Base-by-base conservation (phyloP, 30 jellyfish, hydroid and myxozoan genomes). In the Chrysaora quinquecirrha region DNA sequence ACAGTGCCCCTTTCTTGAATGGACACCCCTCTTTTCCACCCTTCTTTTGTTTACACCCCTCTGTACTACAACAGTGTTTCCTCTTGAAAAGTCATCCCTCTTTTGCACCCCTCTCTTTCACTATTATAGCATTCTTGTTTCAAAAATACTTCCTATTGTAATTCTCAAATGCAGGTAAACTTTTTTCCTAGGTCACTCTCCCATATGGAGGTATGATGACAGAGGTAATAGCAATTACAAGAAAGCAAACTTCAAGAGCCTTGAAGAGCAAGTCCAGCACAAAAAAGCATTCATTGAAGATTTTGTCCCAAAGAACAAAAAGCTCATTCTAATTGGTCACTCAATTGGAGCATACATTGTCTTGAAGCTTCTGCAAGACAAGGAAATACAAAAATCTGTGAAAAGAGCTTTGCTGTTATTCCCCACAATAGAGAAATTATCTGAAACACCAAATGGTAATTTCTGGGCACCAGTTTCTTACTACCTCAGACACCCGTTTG, bases 151-250 rank as follows among this genome's bases (percentile, higher is more conserved):
- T n/a, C n/a, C n/a, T n/a, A n/a, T n/a, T n/a, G n/a, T n/a, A n/a
- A n/a, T n/a, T n/a, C n/a, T n/a, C n/a, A n/a, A n/a, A n/a, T n/a
- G n/a, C n/a, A n/a, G n/a, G n/a, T n/a, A n/a, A n/a, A n/a, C n/a
- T n/a, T n/a, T n/a, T n/a, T n/a, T 23, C 19, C 19, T 33, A 90
- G 97, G 97, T 30, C 97, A 90, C 34, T 90, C 97, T 2, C 97
- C 97, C 0, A 58, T 83, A 11, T 84, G 96, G 96, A 32, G 60
- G 30, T 90, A 90, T 62, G 30, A 66, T 1, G 50, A 69, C 31
- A 63, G 28, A 18, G 47, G 71, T 0, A n/a, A n/a, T n/a, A 19
- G 33, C 31, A 35, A 34, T 10, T 64, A 52, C 71, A 48, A 75
- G 34, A 64, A 79, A 35, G 93, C 85, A 3, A 43, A 75, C 48